Evolutionary conservation across 2,888 invertebrate genomes (phyloP).

Genomic region (Liposcelis brunnea): DNA sequence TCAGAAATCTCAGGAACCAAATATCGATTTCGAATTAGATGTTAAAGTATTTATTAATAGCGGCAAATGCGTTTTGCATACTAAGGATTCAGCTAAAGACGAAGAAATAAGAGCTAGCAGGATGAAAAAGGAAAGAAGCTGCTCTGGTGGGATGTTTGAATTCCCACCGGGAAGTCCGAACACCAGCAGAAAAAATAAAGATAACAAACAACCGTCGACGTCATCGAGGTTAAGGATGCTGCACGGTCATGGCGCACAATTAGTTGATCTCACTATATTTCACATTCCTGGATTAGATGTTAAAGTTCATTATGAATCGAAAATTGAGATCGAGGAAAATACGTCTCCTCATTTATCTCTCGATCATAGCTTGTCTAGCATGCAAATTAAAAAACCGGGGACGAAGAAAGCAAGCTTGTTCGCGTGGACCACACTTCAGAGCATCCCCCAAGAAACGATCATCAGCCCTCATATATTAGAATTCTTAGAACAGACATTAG

Average conservation of each 20-base stretch:
- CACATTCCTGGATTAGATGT: constrained; percentile 83
- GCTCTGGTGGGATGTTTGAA: constrained; percentile 43
- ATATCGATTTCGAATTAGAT: constrained; percentile 88
- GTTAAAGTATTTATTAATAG: constrained; percentile 93
- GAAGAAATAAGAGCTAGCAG: constrained; percentile 44
- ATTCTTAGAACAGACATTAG: constrained; percentile 91
- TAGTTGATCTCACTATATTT: constrained; percentile 69
- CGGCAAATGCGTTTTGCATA: constrained; percentile 91
- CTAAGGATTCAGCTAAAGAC: constrained; percentile 56
- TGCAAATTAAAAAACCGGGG: constrained; percentile 35
- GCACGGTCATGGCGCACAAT: constrained; percentile 26
- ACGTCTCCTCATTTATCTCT: constrained; percentile 29
- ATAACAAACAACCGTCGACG: constrained; percentile 25
- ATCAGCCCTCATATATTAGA: constrained; percentile 94
- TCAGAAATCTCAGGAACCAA: constrained; percentile 64
- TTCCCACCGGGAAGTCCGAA: constrained; percentile 36
- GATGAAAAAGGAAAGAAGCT: constrained; percentile 56
- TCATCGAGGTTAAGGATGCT: constrained; percentile 18
- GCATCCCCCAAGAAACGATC: constrained; percentile 93
- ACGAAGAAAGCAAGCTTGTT: constrained; percentile 79
- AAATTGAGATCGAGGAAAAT: constrained; percentile 46
- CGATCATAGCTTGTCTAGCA: constrained; percentile 23
- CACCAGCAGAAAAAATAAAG: constrained; percentile 28
- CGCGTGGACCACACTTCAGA: constrained; percentile 91
- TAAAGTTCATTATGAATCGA: constrained; percentile 70